Conservation (phyloP, 2,797 vertebrate species). For the Remorina albescens region DNA sequence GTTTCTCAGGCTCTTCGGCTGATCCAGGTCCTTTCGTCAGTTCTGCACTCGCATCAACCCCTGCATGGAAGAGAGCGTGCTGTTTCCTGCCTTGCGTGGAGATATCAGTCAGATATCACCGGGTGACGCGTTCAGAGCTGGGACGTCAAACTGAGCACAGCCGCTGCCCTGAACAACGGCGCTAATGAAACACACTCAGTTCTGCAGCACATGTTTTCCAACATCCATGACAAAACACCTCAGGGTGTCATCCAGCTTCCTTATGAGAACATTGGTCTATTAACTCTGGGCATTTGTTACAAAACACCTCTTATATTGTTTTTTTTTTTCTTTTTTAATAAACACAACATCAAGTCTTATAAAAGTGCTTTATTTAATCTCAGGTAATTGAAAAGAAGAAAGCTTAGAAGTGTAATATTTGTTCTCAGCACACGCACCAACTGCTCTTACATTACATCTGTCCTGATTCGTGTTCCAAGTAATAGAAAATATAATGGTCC, state of each 20-base stretch:
- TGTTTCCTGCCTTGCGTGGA: constrained; percentile 14
- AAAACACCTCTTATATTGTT: constrained; percentile 21
- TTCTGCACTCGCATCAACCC: constrained; percentile 21
- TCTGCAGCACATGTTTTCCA: constrained; percentile 27
- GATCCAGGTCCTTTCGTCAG: constrained; percentile 25
- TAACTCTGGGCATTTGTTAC: constrained; percentile 13
- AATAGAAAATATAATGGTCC: constrained; percentile 74
- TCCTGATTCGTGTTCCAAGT: constrained; percentile 67
- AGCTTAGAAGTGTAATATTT: constrained; percentile 58
- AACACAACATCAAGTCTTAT: constrained; percentile 59
- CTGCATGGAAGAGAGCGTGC: constrained; percentile 11
- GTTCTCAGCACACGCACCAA: constrained; percentile 17
- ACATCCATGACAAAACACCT: constrained; percentile 10
- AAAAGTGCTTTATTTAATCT: constrained; percentile 77
- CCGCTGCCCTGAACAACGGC: constrained; percentile 37
- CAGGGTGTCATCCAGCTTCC: constrained; percentile 22
- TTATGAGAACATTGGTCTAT: constrained; percentile 2
- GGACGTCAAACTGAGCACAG: constrained; percentile 43
- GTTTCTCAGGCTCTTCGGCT: constrained; percentile 29
- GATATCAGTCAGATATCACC: constrained; percentile 20
- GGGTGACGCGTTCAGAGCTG: constrained; percentile 17
- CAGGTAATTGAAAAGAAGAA: constrained; percentile 69
- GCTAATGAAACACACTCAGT: constrained; percentile 56
- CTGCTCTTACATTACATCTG: constrained; percentile 39
- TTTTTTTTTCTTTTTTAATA: constrained; percentile 44